Evolutionary conservation across 2,113 vertebrate species (phyloP).

Genomic region (Gobius niger): DNA sequence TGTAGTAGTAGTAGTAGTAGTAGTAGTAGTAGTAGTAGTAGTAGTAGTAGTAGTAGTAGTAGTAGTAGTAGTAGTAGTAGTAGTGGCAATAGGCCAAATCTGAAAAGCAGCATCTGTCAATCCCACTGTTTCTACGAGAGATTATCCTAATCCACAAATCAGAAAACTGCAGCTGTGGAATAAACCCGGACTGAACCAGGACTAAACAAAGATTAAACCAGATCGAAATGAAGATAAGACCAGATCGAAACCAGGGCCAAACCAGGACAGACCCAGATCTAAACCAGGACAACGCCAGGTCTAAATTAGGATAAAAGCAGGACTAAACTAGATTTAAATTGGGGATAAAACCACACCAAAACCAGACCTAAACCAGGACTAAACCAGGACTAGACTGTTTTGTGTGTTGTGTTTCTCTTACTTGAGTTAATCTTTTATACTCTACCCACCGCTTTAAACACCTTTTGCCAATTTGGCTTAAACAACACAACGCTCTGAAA

Average conservation of each 20-base stretch:
- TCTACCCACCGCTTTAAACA: too few relatives aligned
- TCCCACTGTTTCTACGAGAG: not conserved
- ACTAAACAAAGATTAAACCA: not conserved
- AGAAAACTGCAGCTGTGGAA: not conserved
- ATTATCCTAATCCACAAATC: not conserved
- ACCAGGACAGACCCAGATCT: conserved; percentile 1
- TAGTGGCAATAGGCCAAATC: not conserved
- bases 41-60: too few relatives aligned
- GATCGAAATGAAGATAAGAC: not conserved
- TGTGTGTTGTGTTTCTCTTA: too few relatives aligned
- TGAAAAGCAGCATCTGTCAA: not conserved
- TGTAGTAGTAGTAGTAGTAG: too few relatives aligned
- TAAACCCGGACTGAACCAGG: not conserved
- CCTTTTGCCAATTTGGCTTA: too few relatives aligned
- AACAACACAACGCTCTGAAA: too few relatives aligned
- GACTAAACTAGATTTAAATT: not conserved
- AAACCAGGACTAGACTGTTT: not conserved
- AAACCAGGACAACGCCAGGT: not conserved
- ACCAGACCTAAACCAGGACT: not conserved
- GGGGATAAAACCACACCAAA: too few relatives aligned
- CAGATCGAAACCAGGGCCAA: not conserved
- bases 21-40: too few relatives aligned
- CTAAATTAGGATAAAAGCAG: not conserved
- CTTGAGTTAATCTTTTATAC: too few relatives aligned
- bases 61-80: too few relatives aligned